phyloP scores from a whole-genome alignment of 2,797 vertebrate species.

The Pseudotriccus pelzelni region DNA sequence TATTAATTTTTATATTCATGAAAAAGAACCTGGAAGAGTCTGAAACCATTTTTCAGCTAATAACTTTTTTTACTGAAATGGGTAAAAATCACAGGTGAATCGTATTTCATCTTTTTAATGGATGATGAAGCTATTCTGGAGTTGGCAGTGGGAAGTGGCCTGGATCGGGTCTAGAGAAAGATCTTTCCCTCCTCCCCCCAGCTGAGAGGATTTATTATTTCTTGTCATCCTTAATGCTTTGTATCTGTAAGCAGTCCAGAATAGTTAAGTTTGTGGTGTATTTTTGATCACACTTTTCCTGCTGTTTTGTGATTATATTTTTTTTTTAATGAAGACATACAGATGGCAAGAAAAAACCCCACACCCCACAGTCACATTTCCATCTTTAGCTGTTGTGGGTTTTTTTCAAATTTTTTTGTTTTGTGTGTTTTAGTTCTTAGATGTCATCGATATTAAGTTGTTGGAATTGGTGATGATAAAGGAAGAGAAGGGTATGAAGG shows the following conservation, averaged over 20 bases:
- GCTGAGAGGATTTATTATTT: neutral
- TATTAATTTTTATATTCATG: neutral
- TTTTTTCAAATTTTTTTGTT: neutral
- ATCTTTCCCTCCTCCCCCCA: neutral
- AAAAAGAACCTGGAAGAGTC: neutral
- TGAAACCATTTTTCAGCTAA: neutral
- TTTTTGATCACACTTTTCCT: neutral
- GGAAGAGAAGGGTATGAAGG: neutral
- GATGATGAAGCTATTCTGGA: neutral
- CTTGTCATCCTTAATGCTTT: neutral
- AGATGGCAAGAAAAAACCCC: neutral
- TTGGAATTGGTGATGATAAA: neutral
- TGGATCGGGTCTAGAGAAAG: neutral
- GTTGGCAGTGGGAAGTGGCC: neutral
- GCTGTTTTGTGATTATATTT: neutral
- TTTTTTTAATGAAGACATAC: neutral
- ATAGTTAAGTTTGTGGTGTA: neutral
- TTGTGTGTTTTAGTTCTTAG: neutral
- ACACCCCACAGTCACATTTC: neutral
- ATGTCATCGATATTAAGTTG: neutral
- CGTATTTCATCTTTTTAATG: neutral
- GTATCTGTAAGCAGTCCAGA: neutral
- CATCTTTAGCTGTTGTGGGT: neutral
- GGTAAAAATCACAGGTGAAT: neutral
- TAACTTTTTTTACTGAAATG: neutral